Base-by-base conservation (phyloP, 2,113 vertebrate species). In the Prolemur simus region DNA sequence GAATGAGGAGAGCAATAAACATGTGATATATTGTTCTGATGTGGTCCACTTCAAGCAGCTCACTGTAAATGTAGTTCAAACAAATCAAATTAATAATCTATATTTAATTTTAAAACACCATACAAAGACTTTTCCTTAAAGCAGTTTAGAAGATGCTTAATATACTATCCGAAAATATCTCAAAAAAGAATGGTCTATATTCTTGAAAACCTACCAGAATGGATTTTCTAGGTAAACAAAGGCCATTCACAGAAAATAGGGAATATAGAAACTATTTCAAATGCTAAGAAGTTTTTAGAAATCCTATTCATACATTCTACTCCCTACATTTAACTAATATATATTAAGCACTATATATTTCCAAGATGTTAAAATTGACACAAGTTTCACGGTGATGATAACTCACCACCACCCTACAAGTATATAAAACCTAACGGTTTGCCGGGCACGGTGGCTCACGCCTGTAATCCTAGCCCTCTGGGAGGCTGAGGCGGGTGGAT, bases 21-120 rank as follows among this genome's bases (percentile, higher is more conserved):
- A 99, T 99, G 98, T 99, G 99, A 98, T 99, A 99, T 97, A 99
- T 99, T 0, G 99, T 99, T 97, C 99, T 98, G 98, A 99, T 99
- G 98, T 99, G 99, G 98, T 99, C 99, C 98, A 99, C 99, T 97
- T 99, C 99, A 97, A 99, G 99, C 96, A 99, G 99, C 95, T 99
- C 99, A 91, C 99, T 99, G 97, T 9, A 71, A 90, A 92, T 96
- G 93, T 60, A 96, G 81, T 94, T 37, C 23, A 97, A 94, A 96
- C 15, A 71, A 95, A 96, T 4, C 81, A 63, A 74, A 74, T 90
- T 54, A 95, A 66, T 60, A 54, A 69, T 32, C 68, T 58, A 6
- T 15, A 78, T 29, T 78, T 29, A 47, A 90, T 60, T 89, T 56
- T 49, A 77, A 91, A 95, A 71, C 27, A 77, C 6, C 29, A 80